Evolutionary conservation across 2,888 invertebrate species (phyloP).

Genomic region (Lasioglossum villosulum): DNA sequence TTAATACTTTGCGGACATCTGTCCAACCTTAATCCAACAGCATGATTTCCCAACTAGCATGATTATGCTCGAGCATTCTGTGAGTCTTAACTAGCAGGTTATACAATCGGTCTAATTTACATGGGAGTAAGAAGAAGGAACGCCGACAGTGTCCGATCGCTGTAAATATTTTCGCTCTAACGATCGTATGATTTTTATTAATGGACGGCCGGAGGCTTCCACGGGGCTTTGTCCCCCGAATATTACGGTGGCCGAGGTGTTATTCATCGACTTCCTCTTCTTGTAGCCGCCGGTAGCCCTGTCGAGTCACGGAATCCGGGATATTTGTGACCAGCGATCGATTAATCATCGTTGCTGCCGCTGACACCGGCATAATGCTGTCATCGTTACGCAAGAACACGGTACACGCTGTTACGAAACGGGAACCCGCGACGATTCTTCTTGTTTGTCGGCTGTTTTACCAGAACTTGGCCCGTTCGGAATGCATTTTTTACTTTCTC

Average conservation of each 20-base stretch:
- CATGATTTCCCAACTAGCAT: background rate
- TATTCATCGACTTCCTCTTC: conserved; percentile 53
- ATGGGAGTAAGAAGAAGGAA: background rate
- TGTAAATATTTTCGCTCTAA: conserved; percentile 76
- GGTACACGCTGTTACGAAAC: conserved; percentile 36
- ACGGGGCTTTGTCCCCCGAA: conserved; percentile 47
- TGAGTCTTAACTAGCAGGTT: background rate
- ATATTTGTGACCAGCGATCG: conserved; percentile 57
- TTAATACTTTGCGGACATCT: background rate
- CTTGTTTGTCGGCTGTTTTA: conserved; percentile 10
- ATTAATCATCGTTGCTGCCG: conserved; percentile 65
- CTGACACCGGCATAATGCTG: conserved; percentile 64
- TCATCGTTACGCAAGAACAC: conserved; percentile 57
- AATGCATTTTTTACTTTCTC: background rate
- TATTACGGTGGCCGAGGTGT: conserved; percentile 51
- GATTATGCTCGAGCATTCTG: background rate
- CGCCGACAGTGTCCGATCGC: conserved; percentile 30
- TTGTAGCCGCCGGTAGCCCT: conserved; percentile 54
- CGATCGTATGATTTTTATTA: conserved; percentile 80
- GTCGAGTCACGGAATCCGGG: conserved; percentile 53
- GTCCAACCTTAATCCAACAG: background rate
- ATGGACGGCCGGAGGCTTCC: conserved; percentile 62
- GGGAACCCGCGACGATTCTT: conserved; percentile 20
- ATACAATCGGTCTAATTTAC: background rate
- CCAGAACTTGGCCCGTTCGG: background rate